Base-by-base conservation (phyloP, 2,797 vertebrate genomes). In the Champsocephalus esox region DNA sequence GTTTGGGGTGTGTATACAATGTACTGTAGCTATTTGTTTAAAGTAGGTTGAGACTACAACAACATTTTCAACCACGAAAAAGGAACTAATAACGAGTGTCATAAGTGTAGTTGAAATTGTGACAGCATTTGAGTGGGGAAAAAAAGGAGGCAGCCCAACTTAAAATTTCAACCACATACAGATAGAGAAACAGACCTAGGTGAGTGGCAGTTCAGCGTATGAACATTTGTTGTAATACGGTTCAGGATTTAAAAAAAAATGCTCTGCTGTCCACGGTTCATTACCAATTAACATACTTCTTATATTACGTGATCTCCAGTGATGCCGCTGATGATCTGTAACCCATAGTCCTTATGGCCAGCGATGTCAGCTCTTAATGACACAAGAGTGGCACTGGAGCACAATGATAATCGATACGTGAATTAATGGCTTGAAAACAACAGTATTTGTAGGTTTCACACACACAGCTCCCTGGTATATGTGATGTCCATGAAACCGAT, bases 391-490 rank as follows among this genome's bases (percentile, higher is more conserved):
- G 28, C 74, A 61, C 63, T 89, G 70, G 64, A 84, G 73, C 79
- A 61, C 74, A 70, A 32, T 66, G 73, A 67, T 81, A 75, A 82
- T 81, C 70, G 87, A 87, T 90, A 77, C 82, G 54, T 79, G 54
- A 81, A 82, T 80, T 77, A 84, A 74, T 89, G 79, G 46, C 63
- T 85, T 68, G 81, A 77, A 89, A 89, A 90, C 50, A 75, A 55
- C 70, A 63, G 24, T 77, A 73, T 86, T 62, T 83, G 72, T 65
- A 68, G 43, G 65, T 65, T 50, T 19, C 63, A 66, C 78, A 66
- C 78, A 17, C 38, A 62, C 2, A 56, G 60, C 21, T 28, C 64
- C 72, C 46, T 66, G 34, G 38, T 80, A 24, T 56, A 67, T 70
- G 28, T 19, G 16, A 73, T 77, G 71, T 76, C 79, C 76, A 77